Conservation (phyloP, 2,113 vertebrate species). For the Centropus unirufus region DNA sequence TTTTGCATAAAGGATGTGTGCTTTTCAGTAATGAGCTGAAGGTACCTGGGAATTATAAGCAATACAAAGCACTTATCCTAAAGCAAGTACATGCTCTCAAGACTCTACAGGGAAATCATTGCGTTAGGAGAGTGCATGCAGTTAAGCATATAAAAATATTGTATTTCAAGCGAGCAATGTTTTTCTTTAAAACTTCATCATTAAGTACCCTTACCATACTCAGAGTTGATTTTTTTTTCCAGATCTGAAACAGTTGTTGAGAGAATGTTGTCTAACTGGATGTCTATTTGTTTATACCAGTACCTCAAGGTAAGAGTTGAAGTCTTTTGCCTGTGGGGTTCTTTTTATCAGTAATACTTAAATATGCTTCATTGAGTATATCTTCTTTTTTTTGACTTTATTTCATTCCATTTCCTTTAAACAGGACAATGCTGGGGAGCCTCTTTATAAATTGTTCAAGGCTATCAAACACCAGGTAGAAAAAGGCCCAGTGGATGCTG, state of each 20-base stretch:
- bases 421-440: slow-evolving; percentile 93
- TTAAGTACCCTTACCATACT: background rate
- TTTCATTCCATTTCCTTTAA: background rate
- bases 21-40: slow-evolving; percentile 30
- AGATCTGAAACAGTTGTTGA: slow-evolving; percentile 98
- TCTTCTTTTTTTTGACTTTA: background rate
- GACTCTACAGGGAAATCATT: slow-evolving; percentile 57
- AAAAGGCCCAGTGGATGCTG: slow-evolving; percentile 94
- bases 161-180: background rate
- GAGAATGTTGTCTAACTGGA: slow-evolving; percentile 99
- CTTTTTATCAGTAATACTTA: background rate
- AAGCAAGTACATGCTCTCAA: slow-evolving; percentile 53
- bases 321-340: background rate
- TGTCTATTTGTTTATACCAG: slow-evolving; percentile 98
- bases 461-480: slow-evolving; percentile 98
- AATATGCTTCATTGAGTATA: background rate
- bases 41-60: background rate
- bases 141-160: slow-evolving; percentile 34
- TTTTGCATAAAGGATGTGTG: slow-evolving; percentile 26
- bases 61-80: slow-evolving; percentile 62
- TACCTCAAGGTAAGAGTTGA: slow-evolving; percentile 88
- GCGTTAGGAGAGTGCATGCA: slow-evolving; percentile 36
- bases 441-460: slow-evolving; percentile 95
- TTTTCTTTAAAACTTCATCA: background rate
- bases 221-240: background rate